Evolutionary conservation across 2,797 vertebrate genomes (phyloP), one percentile per base, ranked within the genome.

Genomic region (Ceyx erithaca): DNA sequence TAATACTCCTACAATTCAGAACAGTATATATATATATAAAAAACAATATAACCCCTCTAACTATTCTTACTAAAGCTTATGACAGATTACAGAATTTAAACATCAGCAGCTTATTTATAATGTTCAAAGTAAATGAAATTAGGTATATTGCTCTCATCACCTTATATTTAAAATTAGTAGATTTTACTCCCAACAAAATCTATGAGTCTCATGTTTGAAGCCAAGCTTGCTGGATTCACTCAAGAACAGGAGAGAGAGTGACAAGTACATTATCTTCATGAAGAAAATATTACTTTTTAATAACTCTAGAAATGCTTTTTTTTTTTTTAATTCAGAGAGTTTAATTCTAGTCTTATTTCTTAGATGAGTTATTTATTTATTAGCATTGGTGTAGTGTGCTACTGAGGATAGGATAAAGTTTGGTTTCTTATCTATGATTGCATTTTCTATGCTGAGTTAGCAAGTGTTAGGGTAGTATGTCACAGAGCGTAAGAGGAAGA

Each of bases 121-220:
- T 57, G 17, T 75, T 90, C 68, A 91, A 70, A 85, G 49, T 91
- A 86, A 91, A 91, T 84, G 7, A 15, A 95, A 83, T 72, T 87
- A 73, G 17, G 35, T 18, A 30, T 30, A 69, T 69, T 94, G 19
- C 19, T 94, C 18, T 88, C 73, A 80, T 73, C 30, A 85, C 25
- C 33, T 66, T 85, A 35, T 78, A 58, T 25, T 85, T 14, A 79
- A 83, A 95, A 93, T 76, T 45, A 87, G 41, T 71, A 22, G n/a
- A 76, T 90, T 92, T 87, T 86, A 75, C 90, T 85, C 33, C 15
- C 35, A 49, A 14, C 1, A 89, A 86, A 87, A 73, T 19, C 43
- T 66, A 10, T 10, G 46, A 64, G 18, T 63, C 18, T 71, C 28
- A 21, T 70, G 5, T 84, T 70, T 86, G 54, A 95, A 95, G 61